These are phyloP conservation scores for Merodon equestris DNA, from an alignment of 2,888 invertebrate genomes.

Conservation along the genomic window DNA sequence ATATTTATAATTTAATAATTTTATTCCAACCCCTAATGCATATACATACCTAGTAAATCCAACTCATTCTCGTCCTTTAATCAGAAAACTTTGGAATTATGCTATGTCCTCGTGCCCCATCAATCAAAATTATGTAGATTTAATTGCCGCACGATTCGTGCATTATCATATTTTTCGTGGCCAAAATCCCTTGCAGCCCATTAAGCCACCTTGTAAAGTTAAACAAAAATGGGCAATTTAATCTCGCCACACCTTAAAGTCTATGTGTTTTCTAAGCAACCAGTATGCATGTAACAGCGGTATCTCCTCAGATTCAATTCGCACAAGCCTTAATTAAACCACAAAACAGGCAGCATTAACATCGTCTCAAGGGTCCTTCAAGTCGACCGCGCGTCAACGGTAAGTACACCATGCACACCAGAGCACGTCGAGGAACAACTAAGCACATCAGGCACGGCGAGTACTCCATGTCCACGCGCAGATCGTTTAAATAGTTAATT, in stretches of 20 bases:
- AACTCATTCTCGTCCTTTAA: too few species aligned
- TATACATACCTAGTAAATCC: too few species aligned
- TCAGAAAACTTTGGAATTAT: too few species aligned
- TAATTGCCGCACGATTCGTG: constrained; percentile 13
- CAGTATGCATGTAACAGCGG: too few species aligned
- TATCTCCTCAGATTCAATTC: constrained; percentile 41
- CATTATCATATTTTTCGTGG: background rate
- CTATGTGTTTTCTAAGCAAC: too few species aligned
- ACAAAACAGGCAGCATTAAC: constrained; percentile 54
- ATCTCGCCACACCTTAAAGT: background rate
- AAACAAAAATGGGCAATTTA: background rate
- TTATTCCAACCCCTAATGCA: too few species aligned
- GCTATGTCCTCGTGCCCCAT: too few species aligned
- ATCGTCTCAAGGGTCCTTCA: constrained; percentile 51
- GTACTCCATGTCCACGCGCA: constrained; percentile 51
- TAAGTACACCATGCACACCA: constrained; percentile 5
- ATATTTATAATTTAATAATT: too few species aligned
- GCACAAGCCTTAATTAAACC: constrained; percentile 60
- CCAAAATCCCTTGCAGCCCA: too few species aligned
- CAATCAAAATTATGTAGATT: constrained; percentile 1
- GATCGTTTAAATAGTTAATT: constrained; percentile 65
- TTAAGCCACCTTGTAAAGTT: too few species aligned
- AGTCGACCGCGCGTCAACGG: constrained; percentile 10
- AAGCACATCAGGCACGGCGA: too few species aligned
- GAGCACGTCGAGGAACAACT: too few species aligned